Evolutionary conservation across 2,888 invertebrate species (phyloP).

Genomic region (Pegoplata infirma): DNA sequence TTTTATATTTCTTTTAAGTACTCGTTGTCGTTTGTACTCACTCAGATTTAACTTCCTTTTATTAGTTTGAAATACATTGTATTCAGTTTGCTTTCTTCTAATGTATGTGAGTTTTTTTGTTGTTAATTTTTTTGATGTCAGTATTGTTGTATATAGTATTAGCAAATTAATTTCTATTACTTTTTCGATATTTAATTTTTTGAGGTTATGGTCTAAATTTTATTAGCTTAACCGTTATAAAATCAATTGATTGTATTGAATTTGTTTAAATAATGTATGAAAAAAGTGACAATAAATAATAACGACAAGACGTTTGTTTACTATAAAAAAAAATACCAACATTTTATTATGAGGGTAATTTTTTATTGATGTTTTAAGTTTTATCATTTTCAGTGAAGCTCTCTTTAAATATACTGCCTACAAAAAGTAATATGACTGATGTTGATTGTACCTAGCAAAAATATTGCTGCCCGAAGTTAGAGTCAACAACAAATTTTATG

Average conservation of each 20-base stretch:
- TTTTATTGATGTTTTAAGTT: no score
- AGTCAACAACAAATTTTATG: no score
- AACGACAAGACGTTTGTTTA: slow-evolving; percentile 36
- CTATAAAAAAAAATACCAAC: not conserved
- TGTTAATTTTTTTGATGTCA: not conserved
- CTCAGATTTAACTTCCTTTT: slow-evolving; percentile 31
- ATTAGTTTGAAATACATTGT: slow-evolving; percentile 36
- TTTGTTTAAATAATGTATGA: slow-evolving; percentile 14
- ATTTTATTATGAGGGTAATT: slow-evolving; percentile 24
- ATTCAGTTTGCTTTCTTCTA: slow-evolving; percentile 13
- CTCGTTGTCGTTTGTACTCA: slow-evolving; percentile 63
- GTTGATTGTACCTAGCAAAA: no score
- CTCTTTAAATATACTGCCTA: no score
- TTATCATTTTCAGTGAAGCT: no score
- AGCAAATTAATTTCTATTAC: slow-evolving; percentile 43
- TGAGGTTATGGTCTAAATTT: slow-evolving; percentile 48
- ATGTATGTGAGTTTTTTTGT: not conserved
- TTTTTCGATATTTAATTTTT: not conserved
- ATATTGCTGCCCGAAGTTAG: no score
- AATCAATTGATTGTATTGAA: slow-evolving; percentile 60
- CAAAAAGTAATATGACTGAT: no score
- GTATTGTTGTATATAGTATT: not conserved
- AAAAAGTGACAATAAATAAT: slow-evolving; percentile 51
- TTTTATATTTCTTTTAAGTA: slow-evolving; percentile 60
- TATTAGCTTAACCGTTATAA: slow-evolving; percentile 56